Base-by-base conservation (phyloP, 2,113 vertebrate genomes). In the Ictidomys tridecemlineatus region DNA sequence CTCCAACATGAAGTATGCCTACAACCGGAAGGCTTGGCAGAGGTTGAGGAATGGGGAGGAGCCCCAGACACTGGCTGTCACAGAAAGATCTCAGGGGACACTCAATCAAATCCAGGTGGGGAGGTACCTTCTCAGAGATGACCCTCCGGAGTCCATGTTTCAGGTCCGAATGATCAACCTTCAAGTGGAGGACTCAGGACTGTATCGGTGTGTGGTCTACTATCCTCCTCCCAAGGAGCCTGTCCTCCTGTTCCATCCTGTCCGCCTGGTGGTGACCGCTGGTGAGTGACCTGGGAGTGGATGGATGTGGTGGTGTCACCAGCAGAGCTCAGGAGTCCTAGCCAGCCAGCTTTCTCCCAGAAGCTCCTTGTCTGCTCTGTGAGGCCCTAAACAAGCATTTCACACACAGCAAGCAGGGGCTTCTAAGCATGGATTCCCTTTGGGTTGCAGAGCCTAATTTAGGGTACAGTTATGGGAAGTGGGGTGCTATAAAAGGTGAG, bases 91-190 rank as follows among this genome's bases (percentile, higher is more conserved):
- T 2, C 32, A 26, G 6, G 42, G 14, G 56, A 2, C 3, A 0
- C 9, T 5, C 32, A 83, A 10, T 37, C 1, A 13, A 32, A 37
- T 45, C 37, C 56, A 0, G 4, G 1, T 1, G 26, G 96, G 73
- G 22, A 95, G 26, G 48, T 93, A 42, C 69, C 14, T 4, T 7
- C 11, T 96, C 1, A 12, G 32, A 26, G 63, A 85, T 0, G 2
- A 10, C 0, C 0, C 0, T 0, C 0, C 0, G 0, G 0, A 20
- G 0, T 0, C 11, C 1, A 1, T 0, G 1, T 0, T 93, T 20
- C 22, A 1, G 0, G 13, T 98, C 73, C 92, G 1, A 63, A 83
- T 98, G 92, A 0, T 3, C 22, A 78, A 92, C 14, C 97, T 98
- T 92, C 97, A 65, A 77, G 42, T 0, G 39, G 0, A 2, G 20